These are phyloP conservation scores for Xenus cinereus DNA, from an alignment of 2,113 vertebrate species.

Conservation along the genomic window DNA sequence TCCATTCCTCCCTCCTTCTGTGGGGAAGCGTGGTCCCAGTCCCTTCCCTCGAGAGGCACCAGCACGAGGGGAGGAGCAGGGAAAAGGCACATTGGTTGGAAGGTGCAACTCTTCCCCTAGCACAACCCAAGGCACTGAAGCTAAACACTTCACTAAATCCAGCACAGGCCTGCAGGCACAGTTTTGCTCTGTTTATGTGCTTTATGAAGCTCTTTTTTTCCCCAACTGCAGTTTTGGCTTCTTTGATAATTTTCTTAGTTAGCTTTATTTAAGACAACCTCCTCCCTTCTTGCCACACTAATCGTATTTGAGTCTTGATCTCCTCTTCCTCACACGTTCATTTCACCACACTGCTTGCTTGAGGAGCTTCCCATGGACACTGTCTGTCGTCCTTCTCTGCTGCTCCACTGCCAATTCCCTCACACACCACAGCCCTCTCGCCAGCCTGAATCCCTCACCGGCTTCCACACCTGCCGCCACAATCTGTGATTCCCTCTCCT, in stretches of 20 bases:
- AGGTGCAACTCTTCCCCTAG: background rate
- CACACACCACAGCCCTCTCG: accelerated
- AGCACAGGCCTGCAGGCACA: background rate
- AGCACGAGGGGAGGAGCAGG: background rate
- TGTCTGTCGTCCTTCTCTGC: background rate
- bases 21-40: accelerated
- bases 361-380: background rate
- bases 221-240: background rate
- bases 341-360: background rate
- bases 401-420: background rate
- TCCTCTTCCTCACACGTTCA: background rate
- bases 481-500: background rate
- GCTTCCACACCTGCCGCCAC: background rate
- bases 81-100: background rate
- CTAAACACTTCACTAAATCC: background rate
- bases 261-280: background rate
- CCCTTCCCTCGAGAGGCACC: accelerated
- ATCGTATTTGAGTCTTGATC: background rate
- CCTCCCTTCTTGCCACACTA: background rate
- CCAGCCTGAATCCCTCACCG: background rate
- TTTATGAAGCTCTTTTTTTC: background rate
- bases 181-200: background rate
- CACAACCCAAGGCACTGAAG: background rate
- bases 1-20: background rate
- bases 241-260: background rate